Percentiles rank a stretch among this genome's conserved stretches.
Conservation (phyloP, 2,888 invertebrate genomes). For the Cartodere bifasciata region DNA sequence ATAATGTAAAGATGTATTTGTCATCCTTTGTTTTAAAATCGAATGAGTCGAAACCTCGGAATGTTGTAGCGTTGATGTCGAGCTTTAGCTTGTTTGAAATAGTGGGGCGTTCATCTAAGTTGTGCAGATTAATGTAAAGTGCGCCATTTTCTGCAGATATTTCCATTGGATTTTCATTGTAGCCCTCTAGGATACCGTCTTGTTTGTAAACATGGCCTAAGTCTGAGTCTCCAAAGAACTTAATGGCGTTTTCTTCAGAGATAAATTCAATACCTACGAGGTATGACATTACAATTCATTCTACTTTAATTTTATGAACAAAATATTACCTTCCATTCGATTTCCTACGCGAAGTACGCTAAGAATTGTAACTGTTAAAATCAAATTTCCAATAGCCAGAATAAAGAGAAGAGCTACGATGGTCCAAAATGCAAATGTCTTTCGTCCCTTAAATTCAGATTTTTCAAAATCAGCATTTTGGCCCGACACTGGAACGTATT, state of each 20-base stretch:
- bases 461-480: too few relatives aligned
- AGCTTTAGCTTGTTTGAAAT: conserved; percentile 39
- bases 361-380: conserved; percentile 68
- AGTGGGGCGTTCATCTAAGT: conserved; percentile 31
- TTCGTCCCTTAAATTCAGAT: conserved; percentile 37
- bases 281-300: too few relatives aligned
- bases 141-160: conserved; percentile 34
- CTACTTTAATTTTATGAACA: too few relatives aligned
- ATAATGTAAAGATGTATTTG: conserved; percentile 61
- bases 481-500: too few relatives aligned
- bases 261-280: conserved; percentile 73
- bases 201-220: conserved; percentile 65
- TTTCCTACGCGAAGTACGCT: conserved; percentile 68
- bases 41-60: conserved; percentile 56
- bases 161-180: conserved; percentile 40
- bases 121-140: conserved; percentile 27
- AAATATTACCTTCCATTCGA: conserved; percentile 81
- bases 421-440: conserved; percentile 69
- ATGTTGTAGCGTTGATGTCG: conserved; percentile 52
- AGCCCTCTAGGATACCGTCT: conserved; percentile 53
- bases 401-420: conserved; percentile 56
- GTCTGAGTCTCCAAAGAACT: conserved; percentile 66
- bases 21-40: conserved; percentile 50
- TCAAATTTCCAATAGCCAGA: conserved; percentile 65
- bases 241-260: conserved; percentile 57